Conservation (phyloP, 1,140 invertebrate species). For the Temnothorax longispinosus region DNA sequence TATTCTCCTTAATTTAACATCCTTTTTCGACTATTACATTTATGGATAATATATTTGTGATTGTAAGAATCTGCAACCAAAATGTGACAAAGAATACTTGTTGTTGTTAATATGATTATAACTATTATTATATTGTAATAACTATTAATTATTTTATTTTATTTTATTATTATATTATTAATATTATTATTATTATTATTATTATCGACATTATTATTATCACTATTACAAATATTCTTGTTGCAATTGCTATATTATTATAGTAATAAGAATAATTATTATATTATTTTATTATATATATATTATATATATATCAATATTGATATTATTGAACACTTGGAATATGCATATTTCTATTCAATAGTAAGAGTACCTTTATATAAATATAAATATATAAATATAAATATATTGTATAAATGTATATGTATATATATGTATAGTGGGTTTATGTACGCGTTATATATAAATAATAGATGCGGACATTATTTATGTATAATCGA, state of each 20-base stretch:
- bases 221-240: constrained; percentile 76
- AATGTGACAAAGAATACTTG: constrained; percentile 85
- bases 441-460: constrained; percentile 79
- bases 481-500: constrained; percentile 79
- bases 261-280: constrained; percentile 78
- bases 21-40: constrained; percentile 83
- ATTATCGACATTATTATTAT: constrained; percentile 72
- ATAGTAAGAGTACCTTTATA: constrained; percentile 83
- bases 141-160: constrained; percentile 82
- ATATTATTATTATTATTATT: constrained; percentile 76
- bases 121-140: constrained; percentile 81
- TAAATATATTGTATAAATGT: constrained; percentile 74
- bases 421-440: constrained; percentile 81
- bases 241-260: constrained; percentile 80
- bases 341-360: constrained; percentile 84
- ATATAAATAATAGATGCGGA: constrained; percentile 74
- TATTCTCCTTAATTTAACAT: constrained; percentile 84
- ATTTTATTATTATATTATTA: constrained; percentile 80
- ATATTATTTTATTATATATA: constrained; percentile 76
- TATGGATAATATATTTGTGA: constrained; percentile 85
- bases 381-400: constrained; percentile 73
- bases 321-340: constrained; percentile 80
- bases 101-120: constrained; percentile 86
- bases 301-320: constrained; percentile 76
- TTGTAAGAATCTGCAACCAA: constrained; percentile 86